Evolutionary conservation across 1,140 invertebrate species (phyloP).

Genomic region (Eueides isabella): DNA sequence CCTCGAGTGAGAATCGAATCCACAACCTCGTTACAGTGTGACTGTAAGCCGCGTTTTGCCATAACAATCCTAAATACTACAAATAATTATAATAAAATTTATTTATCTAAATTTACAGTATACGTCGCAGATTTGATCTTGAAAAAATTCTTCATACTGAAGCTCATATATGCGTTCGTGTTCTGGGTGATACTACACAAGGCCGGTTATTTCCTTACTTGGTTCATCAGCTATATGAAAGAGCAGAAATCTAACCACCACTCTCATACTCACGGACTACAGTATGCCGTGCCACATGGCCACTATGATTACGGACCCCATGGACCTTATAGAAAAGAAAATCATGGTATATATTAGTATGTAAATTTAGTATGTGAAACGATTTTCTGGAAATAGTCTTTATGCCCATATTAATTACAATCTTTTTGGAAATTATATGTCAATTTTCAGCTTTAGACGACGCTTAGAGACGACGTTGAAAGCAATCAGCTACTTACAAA

Average conservation of each 20-base stretch:
- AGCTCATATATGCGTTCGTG: constrained; percentile 68
- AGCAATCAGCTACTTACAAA: no score
- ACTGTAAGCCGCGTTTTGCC: no score
- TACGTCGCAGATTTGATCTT: constrained; percentile 67
- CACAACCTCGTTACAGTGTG: no score
- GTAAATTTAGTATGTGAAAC: no score
- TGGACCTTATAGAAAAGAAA: constrained; percentile 50
- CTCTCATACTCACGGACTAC: constrained; percentile 38
- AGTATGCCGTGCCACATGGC: constrained; percentile 45
- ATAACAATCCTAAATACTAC: no score
- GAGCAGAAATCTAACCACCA: constrained; percentile 57
- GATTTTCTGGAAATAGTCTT: no score
- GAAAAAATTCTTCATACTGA: constrained; percentile 72
- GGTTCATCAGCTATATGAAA: constrained; percentile 68
- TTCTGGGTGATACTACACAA: constrained; percentile 74
- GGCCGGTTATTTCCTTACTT: constrained; percentile 70
- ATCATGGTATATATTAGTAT: constrained; percentile 36
- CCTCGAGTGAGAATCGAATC: no score
- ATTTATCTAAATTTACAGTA: constrained; percentile 47
- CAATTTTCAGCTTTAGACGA: no score
- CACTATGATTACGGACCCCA: constrained; percentile 35
- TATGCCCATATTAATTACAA: no score
- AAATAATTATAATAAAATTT: background rate
- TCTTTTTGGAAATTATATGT: no score
- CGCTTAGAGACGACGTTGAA: no score